Evolutionary conservation across 2,888 invertebrate species (phyloP).

Genomic region (Pterostichus niger): DNA sequence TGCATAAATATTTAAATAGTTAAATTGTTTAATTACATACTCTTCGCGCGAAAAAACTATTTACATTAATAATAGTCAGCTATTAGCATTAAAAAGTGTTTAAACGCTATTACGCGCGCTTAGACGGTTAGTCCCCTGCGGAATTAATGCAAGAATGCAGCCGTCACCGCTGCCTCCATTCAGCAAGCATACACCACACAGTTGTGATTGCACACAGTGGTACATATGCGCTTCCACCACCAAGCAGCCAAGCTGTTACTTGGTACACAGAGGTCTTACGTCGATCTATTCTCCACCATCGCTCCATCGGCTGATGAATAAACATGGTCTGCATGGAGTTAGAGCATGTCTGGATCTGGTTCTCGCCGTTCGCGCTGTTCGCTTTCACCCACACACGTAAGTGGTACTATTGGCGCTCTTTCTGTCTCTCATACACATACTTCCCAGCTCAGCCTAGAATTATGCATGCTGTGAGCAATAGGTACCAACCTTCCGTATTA

Average conservation of each 20-base stretch:
- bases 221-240: background rate
- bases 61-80: conserved; percentile 32
- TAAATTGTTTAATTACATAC: conserved; percentile 34
- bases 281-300: conserved; percentile 43
- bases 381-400: conserved; percentile 25
- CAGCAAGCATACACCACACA: conserved; percentile 17
- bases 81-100: conserved; percentile 45
- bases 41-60: conserved; percentile 24
- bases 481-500: conserved; percentile 74
- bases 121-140: conserved; percentile 8
- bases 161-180: background rate
- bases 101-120: conserved; percentile 10
- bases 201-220: conserved; percentile 25
- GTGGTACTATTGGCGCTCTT: background rate
- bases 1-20: conserved; percentile 35
- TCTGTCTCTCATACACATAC: background rate
- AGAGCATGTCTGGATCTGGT: conserved; percentile 23
- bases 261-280: conserved; percentile 43
- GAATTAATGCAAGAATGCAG: conserved; percentile 48
- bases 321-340: conserved; percentile 46
- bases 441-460: conserved; percentile 69
- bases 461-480: conserved; percentile 73
- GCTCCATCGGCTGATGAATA: conserved; percentile 54
- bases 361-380: background rate
- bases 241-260: conserved; percentile 10